These are phyloP conservation scores for Oxytorus armatus DNA, from an alignment of 2,888 invertebrate genomes.

Conservation along the genomic window DNA sequence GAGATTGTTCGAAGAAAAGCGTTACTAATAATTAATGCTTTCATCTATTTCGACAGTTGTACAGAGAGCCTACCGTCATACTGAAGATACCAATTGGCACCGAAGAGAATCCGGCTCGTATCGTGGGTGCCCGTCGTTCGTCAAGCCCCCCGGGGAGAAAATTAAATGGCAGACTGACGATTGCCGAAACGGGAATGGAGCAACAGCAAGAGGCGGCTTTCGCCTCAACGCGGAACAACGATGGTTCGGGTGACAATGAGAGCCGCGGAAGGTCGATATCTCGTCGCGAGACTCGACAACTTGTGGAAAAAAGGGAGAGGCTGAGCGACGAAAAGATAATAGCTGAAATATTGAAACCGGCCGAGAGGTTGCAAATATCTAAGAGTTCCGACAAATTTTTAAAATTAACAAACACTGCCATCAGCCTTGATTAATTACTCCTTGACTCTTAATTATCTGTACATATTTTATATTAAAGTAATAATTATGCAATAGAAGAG, in stretches of 20 bases:
- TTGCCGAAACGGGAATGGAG: constrained; percentile 58
- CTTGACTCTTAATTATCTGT: constrained; percentile 78
- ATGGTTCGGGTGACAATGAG: constrained; percentile 29
- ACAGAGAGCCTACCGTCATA: constrained; percentile 81
- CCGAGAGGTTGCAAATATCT: constrained; percentile 78
- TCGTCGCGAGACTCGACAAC: constrained; percentile 33
- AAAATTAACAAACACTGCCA: constrained; percentile 82
- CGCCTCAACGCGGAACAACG: constrained; percentile 29
- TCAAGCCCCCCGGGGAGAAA: constrained; percentile 75
- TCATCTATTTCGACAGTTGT: constrained; percentile 75
- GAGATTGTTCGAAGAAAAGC: background rate
- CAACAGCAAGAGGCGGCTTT: constrained; percentile 52
- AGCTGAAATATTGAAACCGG: constrained; percentile 82
- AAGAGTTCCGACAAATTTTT: constrained; percentile 76
- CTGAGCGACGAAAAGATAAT: constrained; percentile 82
- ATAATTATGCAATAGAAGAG: constrained; percentile 70
- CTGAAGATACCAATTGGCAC: constrained; percentile 74
- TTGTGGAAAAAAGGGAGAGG: constrained; percentile 72
- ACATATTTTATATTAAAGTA: constrained; percentile 82
- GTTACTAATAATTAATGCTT: background rate
- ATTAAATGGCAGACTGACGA: constrained; percentile 80
- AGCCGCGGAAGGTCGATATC: constrained; percentile 25
- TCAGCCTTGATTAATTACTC: constrained; percentile 82
- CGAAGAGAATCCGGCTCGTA: constrained; percentile 72
- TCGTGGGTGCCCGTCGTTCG: constrained; percentile 61